phyloP scores from a whole-genome alignment of 2,888 invertebrate species.

The Acleris sparsana region DNA sequence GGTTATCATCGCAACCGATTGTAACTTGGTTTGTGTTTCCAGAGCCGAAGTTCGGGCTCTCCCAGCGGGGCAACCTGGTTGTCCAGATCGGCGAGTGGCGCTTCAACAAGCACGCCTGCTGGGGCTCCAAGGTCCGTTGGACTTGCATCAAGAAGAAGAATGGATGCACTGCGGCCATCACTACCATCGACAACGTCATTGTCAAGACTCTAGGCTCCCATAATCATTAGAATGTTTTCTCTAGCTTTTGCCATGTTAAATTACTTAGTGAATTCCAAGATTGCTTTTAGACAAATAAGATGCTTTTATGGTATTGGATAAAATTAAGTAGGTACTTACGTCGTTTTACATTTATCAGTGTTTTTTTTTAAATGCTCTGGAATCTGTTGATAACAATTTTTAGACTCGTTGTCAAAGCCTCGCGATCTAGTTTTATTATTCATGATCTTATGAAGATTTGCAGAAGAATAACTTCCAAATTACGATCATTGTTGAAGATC shows the following conservation, averaged over 20 bases:
- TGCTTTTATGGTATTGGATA: too few species aligned
- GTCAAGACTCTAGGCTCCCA: constrained; percentile 75
- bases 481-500: too few species aligned
- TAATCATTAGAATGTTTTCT: constrained; percentile 57
- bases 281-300: too few species aligned
- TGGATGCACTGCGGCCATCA: constrained; percentile 73
- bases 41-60: constrained; percentile 75
- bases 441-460: too few species aligned
- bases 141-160: constrained; percentile 77
- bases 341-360: too few species aligned
- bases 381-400: too few species aligned
- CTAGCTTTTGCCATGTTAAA: background rate
- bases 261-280: background rate
- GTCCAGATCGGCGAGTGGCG: constrained; percentile 77
- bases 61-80: constrained; percentile 74
- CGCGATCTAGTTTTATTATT: too few species aligned
- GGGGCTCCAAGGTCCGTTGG: constrained; percentile 77
- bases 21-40: constrained; percentile 43
- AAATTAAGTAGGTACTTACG: too few species aligned
- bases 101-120: constrained; percentile 75
- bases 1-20: background rate
- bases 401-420: too few species aligned
- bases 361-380: too few species aligned
- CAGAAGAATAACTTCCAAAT: too few species aligned
- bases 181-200: constrained; percentile 73